phyloP scores from a whole-genome alignment of 2,113 vertebrate species.

The Oreotrochilus melanogaster region DNA sequence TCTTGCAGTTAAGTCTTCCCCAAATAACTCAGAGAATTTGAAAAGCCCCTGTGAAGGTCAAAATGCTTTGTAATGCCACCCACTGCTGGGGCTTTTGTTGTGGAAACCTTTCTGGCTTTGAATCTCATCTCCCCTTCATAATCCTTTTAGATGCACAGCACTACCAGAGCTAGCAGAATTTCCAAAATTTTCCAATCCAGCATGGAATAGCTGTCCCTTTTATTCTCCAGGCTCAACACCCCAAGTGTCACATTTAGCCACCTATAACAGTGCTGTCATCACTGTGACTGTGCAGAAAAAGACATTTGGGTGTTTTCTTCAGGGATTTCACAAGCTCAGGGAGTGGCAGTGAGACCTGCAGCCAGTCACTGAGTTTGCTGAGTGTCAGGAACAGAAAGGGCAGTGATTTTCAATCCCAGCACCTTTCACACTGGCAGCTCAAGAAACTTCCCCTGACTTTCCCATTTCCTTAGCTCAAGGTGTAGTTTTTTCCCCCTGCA shows the following conservation, averaged over 20 bases:
- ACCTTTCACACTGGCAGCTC: neutral
- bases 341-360: rapidly evolving
- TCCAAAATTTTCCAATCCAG: neutral
- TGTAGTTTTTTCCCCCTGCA: neutral
- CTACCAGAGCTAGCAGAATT: neutral
- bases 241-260: neutral
- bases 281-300: too few relatives aligned
- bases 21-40: neutral
- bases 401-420: neutral
- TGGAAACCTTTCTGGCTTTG: neutral
- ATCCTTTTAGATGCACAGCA: neutral
- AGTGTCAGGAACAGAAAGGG: neutral
- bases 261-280: neutral
- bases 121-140: neutral
- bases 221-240: neutral
- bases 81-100: neutral
- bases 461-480: neutral
- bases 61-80: neutral
- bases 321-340: neutral
- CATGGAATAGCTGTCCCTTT: neutral
- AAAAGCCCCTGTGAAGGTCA: neutral
- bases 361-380: neutral
- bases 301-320: rapidly evolving
- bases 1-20: neutral
- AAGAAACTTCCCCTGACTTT: neutral